Conservation (phyloP, 2,888 invertebrate species). For the Ashinkailepas kermadecensis region DNA sequence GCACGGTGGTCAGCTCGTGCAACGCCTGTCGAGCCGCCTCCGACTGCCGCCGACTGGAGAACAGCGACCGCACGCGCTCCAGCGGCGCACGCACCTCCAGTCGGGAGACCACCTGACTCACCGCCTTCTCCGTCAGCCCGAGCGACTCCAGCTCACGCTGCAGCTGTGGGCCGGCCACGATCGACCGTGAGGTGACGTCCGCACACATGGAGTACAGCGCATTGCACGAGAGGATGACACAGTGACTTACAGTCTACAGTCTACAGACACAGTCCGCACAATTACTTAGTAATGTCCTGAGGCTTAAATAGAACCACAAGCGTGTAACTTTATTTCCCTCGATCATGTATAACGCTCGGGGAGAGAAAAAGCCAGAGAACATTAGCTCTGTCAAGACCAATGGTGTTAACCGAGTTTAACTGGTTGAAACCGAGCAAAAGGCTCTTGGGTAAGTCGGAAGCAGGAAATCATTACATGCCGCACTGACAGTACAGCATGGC, state of each 20-base stretch:
- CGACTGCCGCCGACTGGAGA: not conserved
- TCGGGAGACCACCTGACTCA: not conserved
- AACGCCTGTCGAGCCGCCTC: constrained; percentile 12
- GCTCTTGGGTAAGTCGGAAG: too few species aligned
- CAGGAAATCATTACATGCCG: too few species aligned
- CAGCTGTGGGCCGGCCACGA: not conserved
- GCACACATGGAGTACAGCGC: not conserved
- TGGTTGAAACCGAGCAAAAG: too few species aligned
- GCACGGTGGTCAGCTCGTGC: not conserved
- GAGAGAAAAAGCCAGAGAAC: too few species aligned
- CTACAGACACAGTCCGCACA: not conserved
- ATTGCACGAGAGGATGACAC: not conserved
- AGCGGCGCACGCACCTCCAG: constrained; percentile 15
- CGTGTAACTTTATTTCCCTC: too few species aligned
- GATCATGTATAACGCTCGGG: too few species aligned
- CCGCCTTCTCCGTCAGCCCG: not conserved
- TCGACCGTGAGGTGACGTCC: not conserved
- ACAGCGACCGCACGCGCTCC: constrained; percentile 21
- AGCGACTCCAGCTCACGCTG: not conserved
- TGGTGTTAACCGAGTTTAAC: too few species aligned
- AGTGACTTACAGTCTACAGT: not conserved
- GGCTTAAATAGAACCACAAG: too few species aligned
- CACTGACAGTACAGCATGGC: too few species aligned
- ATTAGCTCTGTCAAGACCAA: too few species aligned
- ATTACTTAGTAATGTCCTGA: too few species aligned